Base-by-base conservation (phyloP, 2,888 invertebrate species). In the Pyrrhosoma nymphula region DNA sequence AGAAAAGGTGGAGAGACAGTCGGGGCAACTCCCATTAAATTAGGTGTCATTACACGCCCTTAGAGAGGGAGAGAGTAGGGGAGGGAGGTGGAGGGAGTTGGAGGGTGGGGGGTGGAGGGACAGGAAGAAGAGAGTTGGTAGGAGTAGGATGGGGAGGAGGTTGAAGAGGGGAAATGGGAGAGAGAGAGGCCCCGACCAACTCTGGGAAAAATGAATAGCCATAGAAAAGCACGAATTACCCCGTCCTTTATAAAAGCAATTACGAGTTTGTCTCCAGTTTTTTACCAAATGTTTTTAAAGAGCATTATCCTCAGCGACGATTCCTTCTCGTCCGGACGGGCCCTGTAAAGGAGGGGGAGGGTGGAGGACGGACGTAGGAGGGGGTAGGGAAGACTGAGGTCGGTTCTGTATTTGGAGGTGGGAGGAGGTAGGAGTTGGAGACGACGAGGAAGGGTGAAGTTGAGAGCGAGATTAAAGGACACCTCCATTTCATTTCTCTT, bases 181-280 rank as follows among this genome's bases (percentile, higher is more conserved):
- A 30, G 56, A n/a, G 60, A 35, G 82, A 18, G 35, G 35, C 8
- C 1, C 35, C 30, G 82, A 47, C 63, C 93, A 93, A 75, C 93
- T 63, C 69, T 69, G 93, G 93, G 93, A 93, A 93, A 93, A 93
- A 93, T 93, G 93, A 93, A 93, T 93, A 93, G 93, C 93, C 69
- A 93, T 47, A 47, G 93, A n/a, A 56, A 55, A 89, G 89, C 89
- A 89, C 55, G 56, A 89, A 89, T 89, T 89, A 93, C 93, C 93
- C 47, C 93, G 47, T 93, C 93, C 47, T 93, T 93, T 93, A 69
- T 93, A 93, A 93, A 93, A 69, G 69, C 69, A 30, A 69, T 69
- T 69, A 69, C 69, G 47, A 69, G 47, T 39, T 63, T 75, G 69
- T 69, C 69, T 69, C 55, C 93, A n/a, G 23, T 69, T 93, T 69